Evolutionary conservation across 2,888 invertebrate genomes (phyloP), one percentile per base, ranked within the genome.

Genomic region (Ganaspis brasiliensis): DNA sequence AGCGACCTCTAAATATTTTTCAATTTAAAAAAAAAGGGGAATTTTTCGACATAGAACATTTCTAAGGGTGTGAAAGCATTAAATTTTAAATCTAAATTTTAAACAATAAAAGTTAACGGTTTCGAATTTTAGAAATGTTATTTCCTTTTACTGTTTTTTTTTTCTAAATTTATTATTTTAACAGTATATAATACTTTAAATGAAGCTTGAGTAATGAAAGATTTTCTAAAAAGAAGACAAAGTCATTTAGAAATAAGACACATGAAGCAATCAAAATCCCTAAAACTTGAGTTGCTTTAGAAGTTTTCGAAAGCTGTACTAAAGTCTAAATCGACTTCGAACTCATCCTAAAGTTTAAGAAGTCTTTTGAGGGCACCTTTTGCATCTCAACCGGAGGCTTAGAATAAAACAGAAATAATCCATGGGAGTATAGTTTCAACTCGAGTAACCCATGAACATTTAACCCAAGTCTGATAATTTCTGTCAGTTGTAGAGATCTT

Each of bases 271-370:
- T 21, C 40, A 21, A 40, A 40, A 21, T 63, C 40, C 37, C 21
- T 14, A 37, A 52, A 21, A 40, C 63, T 59, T 31, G 12, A 31
- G 57, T 57, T 14, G 57, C 26, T 57, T n/a, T 57, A n/a, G 12
- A 57, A 57, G 26, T 31, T 63, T 40, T 6, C 4, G 12, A 45
- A 45, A 21, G 49, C 49, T 49, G 19, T 37, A 67, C 24, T 67
- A 26, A 67, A 26, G 63, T 24, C 45, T 6, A 63, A 63, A 26
- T 67, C 45, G 40, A 45, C 45, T 67, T n/a, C 9, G n/a, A 67
- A 67, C 14, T 24, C n/a, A 24, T 67, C 24, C n/a, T 67, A 26
- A 67, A 45, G 67, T 67, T 67, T 26, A n/a, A n/a, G n/a, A n/a
- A 10, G 16, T 63, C 19, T 24, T 67, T 40, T 67, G 24, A 45